Percentiles rank a stretch among this genome's conserved stretches.
Conservation (phyloP, 2,113 vertebrate genomes). For the Myodes glareolus region DNA sequence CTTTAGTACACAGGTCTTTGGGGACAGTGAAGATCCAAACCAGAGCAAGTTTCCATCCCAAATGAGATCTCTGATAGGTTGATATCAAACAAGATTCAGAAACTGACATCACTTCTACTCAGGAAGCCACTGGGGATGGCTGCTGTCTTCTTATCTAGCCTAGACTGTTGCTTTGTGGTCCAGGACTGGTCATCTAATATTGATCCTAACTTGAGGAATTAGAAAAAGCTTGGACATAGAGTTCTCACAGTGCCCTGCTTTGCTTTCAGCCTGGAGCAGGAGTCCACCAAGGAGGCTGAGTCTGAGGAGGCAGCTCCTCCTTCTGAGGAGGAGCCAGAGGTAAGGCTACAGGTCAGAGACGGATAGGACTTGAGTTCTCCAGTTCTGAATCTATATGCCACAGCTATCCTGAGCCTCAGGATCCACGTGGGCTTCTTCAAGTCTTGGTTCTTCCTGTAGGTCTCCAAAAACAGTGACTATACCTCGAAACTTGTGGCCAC, state of each 20-base stretch:
- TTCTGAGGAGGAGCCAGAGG: constrained; percentile 43
- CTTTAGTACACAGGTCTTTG: neutral
- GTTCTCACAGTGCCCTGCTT: neutral
- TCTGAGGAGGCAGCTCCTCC: too few species aligned
- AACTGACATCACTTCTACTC: too few species aligned
- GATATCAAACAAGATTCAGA: neutral
- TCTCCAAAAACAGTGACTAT: neutral
- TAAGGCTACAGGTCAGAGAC: neutral
- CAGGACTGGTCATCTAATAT: neutral
- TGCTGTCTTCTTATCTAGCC: neutral
- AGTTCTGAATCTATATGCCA: too few species aligned
- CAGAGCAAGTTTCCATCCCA: neutral
- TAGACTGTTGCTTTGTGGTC: neutral
- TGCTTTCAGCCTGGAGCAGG: constrained; percentile 64
- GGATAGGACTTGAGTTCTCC: neutral
- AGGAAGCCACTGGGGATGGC: neutral
- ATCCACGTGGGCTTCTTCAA: neutral
- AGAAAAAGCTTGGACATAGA: neutral
- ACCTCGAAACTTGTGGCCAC: accelerated
- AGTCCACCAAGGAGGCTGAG: neutral
- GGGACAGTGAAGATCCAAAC: neutral
- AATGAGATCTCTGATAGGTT: neutral
- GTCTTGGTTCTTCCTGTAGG: constrained; percentile 69
- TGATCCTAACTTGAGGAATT: neutral
- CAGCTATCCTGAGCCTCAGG: neutral